Base-by-base conservation (phyloP, 1,140 invertebrate species). In the Drosophila takahashii region DNA sequence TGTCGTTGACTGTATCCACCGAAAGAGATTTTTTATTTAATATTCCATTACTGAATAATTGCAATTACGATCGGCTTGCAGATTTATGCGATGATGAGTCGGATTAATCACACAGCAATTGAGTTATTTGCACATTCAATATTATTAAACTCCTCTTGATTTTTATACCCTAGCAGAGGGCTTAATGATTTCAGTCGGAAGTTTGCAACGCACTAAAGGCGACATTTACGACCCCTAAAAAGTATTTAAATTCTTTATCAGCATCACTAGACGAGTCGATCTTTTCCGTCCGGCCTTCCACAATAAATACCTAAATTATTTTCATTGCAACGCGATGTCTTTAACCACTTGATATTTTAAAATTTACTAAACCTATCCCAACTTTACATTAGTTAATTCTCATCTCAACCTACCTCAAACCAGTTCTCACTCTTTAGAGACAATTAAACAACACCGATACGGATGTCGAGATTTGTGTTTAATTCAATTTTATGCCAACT, bases 401-500 rank as follows among this genome's bases (percentile, higher is more conserved):
- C 13, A 5, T 7, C 32, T 37, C 15, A 61, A 54, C 58, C 58
- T 29, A 29, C 26, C 36, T 5, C 36, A 54, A 61, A 41, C 1
- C 10, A 27, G 6, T 15, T 15, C 8, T 1, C 13, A 9, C 37
- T 22, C n/a, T 42, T 47, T 37, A 10, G 44, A 16, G 22, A 36
- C 45, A 54, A 66, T 66, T 65, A 66, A 65, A 32, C 39, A 47
- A 47, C 39, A n/a, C 15, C 18, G 39, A 41, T 13, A 34, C 27
- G 42, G 34, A 39, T 70, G 41, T 26, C 22, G 4, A 11, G 64
- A 67, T 50, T 54, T 26, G 18, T 36, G 37, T 53, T 27, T 27
- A 9, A 47, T 37, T 47, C 27, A 47, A 48, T 70, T 71, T 47
- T 34, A 42, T 57, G 64, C 51, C 50, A 70, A 70, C n/a, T 57